Evolutionary conservation across 2,797 vertebrate genomes (phyloP), one percentile per base, ranked within the genome.

Genomic region (Characodon lateralis): DNA sequence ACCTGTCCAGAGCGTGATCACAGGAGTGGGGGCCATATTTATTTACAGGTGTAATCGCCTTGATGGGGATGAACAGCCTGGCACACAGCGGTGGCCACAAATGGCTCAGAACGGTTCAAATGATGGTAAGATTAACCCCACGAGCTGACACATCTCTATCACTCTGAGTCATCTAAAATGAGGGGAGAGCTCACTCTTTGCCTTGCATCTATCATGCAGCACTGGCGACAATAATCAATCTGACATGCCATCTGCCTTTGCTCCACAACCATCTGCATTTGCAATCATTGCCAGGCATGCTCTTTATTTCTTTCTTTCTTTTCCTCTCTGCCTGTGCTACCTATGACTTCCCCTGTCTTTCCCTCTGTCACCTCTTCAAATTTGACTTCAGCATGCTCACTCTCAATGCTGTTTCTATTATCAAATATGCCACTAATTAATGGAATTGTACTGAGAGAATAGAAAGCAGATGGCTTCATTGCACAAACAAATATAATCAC

Each of bases 381-480:
- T 71, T 88, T 76, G 79, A 83, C 87, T 83, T 85, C 88, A 13
- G 76, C 90, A 7, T 3, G 61, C 68, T 85, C 87, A 88, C 83
- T 86, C 84, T 90, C 89, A 91, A 91, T 89, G 90, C 91, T 91
- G 82, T 85, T 90, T 87, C 85, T 94, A 91, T 92, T 92, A 93
- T 93, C 87, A 91, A 91, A 89, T 85, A 83, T 90, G 93, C 79
- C 85, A 88, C 89, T 94, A 94, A 95, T 95, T 94, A 94, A 94
- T 95, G 87, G 83, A 93, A 94, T 91, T 93, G 92, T 93, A 90
- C 83, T 71, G 77, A 89, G 88, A 89, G 92, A 92, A 91, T 91
- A 83, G 89, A 93, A 94, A 94, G 90, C 94, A 95, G 93, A 96
- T 94, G 94, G 94, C 91, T 92, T 86, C 90, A 91, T 89, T 89